Base-by-base conservation (phyloP, 2,888 invertebrate genomes). In the Pyrrhosoma nymphula region DNA sequence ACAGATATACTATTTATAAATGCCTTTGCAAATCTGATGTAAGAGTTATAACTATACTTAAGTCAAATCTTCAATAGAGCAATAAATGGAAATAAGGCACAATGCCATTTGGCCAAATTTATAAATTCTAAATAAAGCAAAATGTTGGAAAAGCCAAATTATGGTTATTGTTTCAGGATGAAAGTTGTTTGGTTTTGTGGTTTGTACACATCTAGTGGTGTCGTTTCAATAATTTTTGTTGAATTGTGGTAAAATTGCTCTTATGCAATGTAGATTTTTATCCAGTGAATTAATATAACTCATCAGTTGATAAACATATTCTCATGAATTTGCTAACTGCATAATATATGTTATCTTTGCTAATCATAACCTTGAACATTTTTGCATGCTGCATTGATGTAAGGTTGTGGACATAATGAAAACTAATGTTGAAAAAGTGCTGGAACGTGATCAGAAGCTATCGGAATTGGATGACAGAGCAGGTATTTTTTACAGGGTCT, bases 381-480 rank as follows among this genome's bases (percentile, higher is more conserved):
- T 93, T 93, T 93, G 14, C 93, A 93, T 47, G 93, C 93, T 93
- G 93, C 93, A 47, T 14, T 93, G 93, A 75, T 69, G 93, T 93
- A 96, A 97, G 97, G 99, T 99, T 96, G 99, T 99, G 96, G 99
- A 98, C 97, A 99, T 99, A 97, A 99, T 99, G 99, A 98, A 98
- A 97, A 98, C 98, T 96, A 99, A 99, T 97, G 99, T 99, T 96
- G 99, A 99, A 97, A 99, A 99, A 97, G 99, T 99, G 96, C 97
- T 99, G 97, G 99, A 99, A 97, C 98, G 99, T 96, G 99, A 99
- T 98, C 98, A 98, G 97, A 99, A 99, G 97, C 97, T 99, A 96
- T 99, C 99, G 60, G 99, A 99, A 97, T 97, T 99, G 96, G 99
- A 99, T 97, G 99, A 99, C 97, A 98, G 99, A 97, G 99, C 99